Evolutionary conservation across 2,113 vertebrate species (phyloP), one percentile per base, ranked within the genome.

Genomic region (Ovis canadensis): DNA sequence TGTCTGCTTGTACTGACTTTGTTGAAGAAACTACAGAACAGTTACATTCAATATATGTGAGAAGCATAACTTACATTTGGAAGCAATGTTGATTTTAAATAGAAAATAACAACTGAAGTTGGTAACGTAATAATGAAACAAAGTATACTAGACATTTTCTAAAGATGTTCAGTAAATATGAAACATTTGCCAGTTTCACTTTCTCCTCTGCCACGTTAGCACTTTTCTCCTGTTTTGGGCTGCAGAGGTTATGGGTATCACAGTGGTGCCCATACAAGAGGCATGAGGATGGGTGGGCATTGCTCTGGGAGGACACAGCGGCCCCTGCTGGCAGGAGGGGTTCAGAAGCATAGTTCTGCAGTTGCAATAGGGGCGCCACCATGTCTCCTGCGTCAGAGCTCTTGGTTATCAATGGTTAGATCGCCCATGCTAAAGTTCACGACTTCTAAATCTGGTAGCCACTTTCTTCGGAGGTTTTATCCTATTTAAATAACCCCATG

Each of bases 1-100:
- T 97, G 88, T 99, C 98, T 94, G 94, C 98, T 98, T 99, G 98
- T 43, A 98, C 94, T 48, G 98, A 97, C 87, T 97, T 98, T 64
- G 97, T 98, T 93, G 97, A 98, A 95, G 93, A 90, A 98, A 96
- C 99, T 99, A 40, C 67, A 96, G 94, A 95, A 98, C 64, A 88
- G 81, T 67, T 50, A 96, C 64, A 97, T 60, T 36, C 71, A 97
- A 55, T 43, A 31, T 8, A 43, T 19, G 40, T 94, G 19, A 84
- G 84, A 78, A 50, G 74, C 29, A 80, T 29, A 55, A 25, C 55
- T 90, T 54, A 29, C 81, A 90, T 91, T 95, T 93, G 97, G 71
- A 94, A 93, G 88, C 92, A 90, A 74, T 5, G 4, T 1, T 83
- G 57, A 86, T 62, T 90, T n/a, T 82, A 80, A 29, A 31, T 27